phyloP scores from a whole-genome alignment of 1,140 invertebrate species.

The Psix sp. region DNA sequence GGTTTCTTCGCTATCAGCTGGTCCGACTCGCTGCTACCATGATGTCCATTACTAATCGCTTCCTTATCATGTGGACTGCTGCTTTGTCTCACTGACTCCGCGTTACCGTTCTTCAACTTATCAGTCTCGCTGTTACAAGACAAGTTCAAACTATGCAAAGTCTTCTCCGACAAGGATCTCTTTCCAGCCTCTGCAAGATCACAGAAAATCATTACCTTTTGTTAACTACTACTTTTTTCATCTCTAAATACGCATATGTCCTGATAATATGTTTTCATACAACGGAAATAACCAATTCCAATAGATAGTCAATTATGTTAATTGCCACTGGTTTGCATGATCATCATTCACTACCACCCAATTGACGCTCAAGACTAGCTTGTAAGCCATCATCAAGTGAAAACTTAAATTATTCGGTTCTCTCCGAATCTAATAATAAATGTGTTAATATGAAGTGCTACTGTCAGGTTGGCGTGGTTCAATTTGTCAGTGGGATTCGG shows the following conservation, averaged over 20 bases:
- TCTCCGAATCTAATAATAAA: too few species aligned
- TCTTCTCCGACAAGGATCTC: constrained; percentile 72
- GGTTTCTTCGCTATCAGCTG: constrained; percentile 79
- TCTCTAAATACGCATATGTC: too few species aligned
- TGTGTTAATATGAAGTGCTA: too few species aligned
- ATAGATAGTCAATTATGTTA: too few species aligned
- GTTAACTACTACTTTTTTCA: neutral
- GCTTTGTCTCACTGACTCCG: constrained; percentile 67
- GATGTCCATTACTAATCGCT: constrained; percentile 70
- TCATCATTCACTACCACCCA: too few species aligned
- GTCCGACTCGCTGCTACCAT: constrained; percentile 58
- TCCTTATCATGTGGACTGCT: constrained; percentile 66
- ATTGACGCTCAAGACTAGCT: too few species aligned
- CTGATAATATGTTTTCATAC: too few species aligned
- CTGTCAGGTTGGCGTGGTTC: too few species aligned
- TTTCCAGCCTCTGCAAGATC: constrained; percentile 66
- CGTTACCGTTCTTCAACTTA: constrained; percentile 65
- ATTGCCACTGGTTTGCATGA: too few species aligned
- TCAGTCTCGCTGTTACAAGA: constrained; percentile 72
- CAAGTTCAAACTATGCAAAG: constrained; percentile 72
- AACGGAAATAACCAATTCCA: too few species aligned
- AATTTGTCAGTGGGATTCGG: neutral
- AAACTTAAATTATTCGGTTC: too few species aligned
- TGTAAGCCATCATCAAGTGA: too few species aligned
- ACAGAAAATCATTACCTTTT: neutral